Evolutionary conservation across 2,113 vertebrate genomes (phyloP), one percentile per base, ranked within the genome.

Genomic region (Corydoras sp.): DNA sequence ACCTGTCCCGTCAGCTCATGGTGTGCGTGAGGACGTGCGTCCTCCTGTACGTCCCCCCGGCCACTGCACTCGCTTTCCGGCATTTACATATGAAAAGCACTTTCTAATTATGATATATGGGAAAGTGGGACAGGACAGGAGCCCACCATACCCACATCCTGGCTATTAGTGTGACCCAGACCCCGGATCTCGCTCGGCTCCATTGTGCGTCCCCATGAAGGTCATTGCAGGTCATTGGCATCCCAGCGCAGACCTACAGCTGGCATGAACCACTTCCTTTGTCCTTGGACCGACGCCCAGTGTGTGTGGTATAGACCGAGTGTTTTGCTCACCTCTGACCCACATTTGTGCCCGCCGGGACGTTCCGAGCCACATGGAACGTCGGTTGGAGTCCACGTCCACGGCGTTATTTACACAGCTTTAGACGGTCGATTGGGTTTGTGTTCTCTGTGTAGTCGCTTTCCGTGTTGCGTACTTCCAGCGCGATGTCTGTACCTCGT

Each of bases 191-290:
- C 3, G 11, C 31, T 14, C 31, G 9, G 49, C 7, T 18, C 50
- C n/a, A 60, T 62, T 71, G 58, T 32, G 24, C 31, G 29, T 68
- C 55, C 35, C 29, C 29, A 10, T 31, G 18, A 35, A 60, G 50
- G 49, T 62, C 59, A 53, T 70, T 54, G 32, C 29, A 49, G 68
- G 58, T 62, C 68, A 70, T 62, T 61, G 29, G 10, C 60, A 60
- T 58, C 31, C 29, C 58, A 51, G 10, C 51, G 31, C 49, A 54
- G 55, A 50, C 30, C 13, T 51, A 56, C 18, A 60, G 65, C 56
- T 55, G 18, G 48, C 10, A 18, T 43, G 31, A 71, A 30, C 75
- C n/a, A 72, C 55, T 68, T 79, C n/a, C 50, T 72, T 79, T 69
- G 70, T 79, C 24, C 30, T 62, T 13, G 29, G 32, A 55, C 49